Evolutionary conservation across 2,113 vertebrate genomes (phyloP).

Genomic region (Danio rerio): GRCz12tu NC_133187.1:23578001-23578500

Average conservation of each 20-base stretch:
- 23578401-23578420: too few relatives aligned
- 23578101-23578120: conserved; percentile 98
- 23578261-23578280: conserved; percentile 95
- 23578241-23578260: conserved; percentile 96
- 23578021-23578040: too few relatives aligned
- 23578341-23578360: too few relatives aligned
- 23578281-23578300: conserved; percentile 89
- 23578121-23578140: conserved; percentile 94
- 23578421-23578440: too few relatives aligned
- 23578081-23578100: conserved; percentile 97
- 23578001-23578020: too few relatives aligned
- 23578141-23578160: conserved; percentile 92
- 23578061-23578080: neutral
- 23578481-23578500: too few relatives aligned
- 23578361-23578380: too few relatives aligned
- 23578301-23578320: neutral
- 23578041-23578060: neutral
- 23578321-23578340: too few relatives aligned
- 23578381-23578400: too few relatives aligned
- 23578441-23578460: too few relatives aligned
- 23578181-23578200: conserved; percentile 90
- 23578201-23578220: conserved; percentile 93
- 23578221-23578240: conserved; percentile 89
- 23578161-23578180: conserved; percentile 90
- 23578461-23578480: too few relatives aligned